These are phyloP conservation scores for Dasypus novemcinctus DNA, from an alignment of 2,113 vertebrate species.

Conservation along the genomic window DNA sequence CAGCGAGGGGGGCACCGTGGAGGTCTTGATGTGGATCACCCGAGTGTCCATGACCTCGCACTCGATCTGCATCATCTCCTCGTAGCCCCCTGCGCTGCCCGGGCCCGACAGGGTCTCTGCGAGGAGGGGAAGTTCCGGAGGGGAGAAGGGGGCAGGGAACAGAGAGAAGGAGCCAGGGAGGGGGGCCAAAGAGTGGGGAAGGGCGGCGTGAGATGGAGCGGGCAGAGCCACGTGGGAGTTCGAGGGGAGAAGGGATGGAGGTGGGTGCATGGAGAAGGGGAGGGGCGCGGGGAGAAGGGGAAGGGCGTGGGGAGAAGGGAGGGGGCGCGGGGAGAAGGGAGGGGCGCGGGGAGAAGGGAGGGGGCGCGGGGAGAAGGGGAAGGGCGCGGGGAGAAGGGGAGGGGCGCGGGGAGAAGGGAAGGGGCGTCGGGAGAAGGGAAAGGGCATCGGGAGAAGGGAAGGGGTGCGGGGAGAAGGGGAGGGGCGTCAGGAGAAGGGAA, in stretches of 20 bases:
- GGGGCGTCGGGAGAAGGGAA: too few relatives aligned
- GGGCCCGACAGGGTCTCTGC: constrained; percentile 89
- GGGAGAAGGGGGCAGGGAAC: not conserved
- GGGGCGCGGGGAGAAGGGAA: too few relatives aligned
- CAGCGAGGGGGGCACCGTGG: constrained; percentile 91
- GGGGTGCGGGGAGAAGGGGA: too few relatives aligned
- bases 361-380: not conserved
- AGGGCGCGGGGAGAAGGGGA: not conserved
- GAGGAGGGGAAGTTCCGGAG: not conserved
- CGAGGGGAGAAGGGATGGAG: not conserved
- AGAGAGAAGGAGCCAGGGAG: not conserved
- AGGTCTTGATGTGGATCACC: constrained; percentile 94
- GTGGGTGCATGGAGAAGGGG: not conserved
- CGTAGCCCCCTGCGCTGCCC: constrained; percentile 87
- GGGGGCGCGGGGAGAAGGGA: too few relatives aligned
- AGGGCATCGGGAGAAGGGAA: too few relatives aligned
- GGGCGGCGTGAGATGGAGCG: not conserved
- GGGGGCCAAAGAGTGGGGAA: not conserved
- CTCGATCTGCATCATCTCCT: constrained; percentile 98
- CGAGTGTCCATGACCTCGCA: constrained; percentile 96
- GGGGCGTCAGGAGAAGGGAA: not conserved
- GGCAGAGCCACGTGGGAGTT: not conserved
- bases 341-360: not conserved
- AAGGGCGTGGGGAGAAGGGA: too few relatives aligned
- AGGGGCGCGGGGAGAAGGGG: not conserved